A percentile compares a stretch with the other conserved stretches of the same genome.
These are phyloP conservation scores for Digitonthophagus gazella DNA, from an alignment of 2,888 invertebrate species.

Conservation along the genomic window DNA sequence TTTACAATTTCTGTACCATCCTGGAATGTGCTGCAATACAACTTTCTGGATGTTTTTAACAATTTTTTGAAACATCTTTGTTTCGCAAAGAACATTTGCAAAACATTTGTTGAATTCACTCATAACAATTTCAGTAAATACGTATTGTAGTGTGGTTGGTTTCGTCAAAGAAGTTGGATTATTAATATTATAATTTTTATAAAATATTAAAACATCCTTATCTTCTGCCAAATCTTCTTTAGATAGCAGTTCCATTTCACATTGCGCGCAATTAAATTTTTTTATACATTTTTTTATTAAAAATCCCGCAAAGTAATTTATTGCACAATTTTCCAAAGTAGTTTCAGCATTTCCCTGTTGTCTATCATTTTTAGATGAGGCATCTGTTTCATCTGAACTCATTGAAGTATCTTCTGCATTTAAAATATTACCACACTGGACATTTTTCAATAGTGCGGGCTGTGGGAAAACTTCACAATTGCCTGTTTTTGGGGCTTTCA, in stretches of 20 bases:
- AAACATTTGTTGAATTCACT: no score
- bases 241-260: constrained; percentile 11
- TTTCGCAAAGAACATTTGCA: no score
- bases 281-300: constrained; percentile 29
- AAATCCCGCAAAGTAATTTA: constrained; percentile 34
- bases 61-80: background rate
- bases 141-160: background rate
- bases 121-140: background rate
- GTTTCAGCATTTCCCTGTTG: background rate
- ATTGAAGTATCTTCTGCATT: background rate
- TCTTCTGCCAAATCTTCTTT: constrained; percentile 26
- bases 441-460: no score
- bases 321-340: constrained; percentile 29
- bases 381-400: background rate
- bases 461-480: constrained; percentile 20
- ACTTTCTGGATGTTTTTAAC: background rate
- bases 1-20: background rate
- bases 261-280: constrained; percentile 28
- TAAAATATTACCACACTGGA: background rate
- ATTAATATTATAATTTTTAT: constrained; percentile 28
- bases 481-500: constrained; percentile 16
- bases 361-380: background rate
- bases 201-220: constrained; percentile 31
- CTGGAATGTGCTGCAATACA: background rate
- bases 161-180: background rate